phyloP scores from a whole-genome alignment of 2,797 vertebrate genomes.

The Euphonia xanthogaster region DNA sequence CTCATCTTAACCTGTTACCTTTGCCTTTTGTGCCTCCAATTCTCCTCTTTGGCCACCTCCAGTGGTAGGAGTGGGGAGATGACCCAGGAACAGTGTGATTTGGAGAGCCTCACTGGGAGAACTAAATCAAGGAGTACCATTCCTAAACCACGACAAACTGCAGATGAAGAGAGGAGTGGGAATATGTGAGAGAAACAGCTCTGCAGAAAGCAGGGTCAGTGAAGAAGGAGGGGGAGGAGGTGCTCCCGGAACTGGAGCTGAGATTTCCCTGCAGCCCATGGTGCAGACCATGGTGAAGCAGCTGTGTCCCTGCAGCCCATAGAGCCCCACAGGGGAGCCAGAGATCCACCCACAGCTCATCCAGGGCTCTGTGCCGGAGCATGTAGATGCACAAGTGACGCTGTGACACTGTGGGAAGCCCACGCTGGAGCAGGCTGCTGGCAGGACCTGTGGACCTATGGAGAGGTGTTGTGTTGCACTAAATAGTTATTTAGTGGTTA shows the following conservation, averaged over 20 bases:
- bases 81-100: background rate
- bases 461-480: no score
- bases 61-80: background rate
- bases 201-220: background rate
- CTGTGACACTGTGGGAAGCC: fast-evolving
- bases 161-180: background rate
- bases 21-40: background rate
- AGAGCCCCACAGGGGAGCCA: background rate
- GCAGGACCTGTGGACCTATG: background rate
- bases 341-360: background rate
- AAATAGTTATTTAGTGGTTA: no score
- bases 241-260: background rate
- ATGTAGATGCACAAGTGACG: fast-evolving
- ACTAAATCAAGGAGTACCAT: background rate
- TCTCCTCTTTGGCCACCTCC: background rate
- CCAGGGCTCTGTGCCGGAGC: fast-evolving
- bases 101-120: background rate
- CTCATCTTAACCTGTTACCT: background rate
- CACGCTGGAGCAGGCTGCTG: background rate
- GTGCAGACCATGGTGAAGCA: background rate
- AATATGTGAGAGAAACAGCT: background rate
- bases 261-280: fast-evolving
- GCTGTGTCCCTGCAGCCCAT: background rate
- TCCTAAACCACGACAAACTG: background rate
- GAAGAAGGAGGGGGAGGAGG: background rate